phyloP scores from a whole-genome alignment of 2,888 invertebrate species.

The Scelioninae gen. 1 region DNA sequence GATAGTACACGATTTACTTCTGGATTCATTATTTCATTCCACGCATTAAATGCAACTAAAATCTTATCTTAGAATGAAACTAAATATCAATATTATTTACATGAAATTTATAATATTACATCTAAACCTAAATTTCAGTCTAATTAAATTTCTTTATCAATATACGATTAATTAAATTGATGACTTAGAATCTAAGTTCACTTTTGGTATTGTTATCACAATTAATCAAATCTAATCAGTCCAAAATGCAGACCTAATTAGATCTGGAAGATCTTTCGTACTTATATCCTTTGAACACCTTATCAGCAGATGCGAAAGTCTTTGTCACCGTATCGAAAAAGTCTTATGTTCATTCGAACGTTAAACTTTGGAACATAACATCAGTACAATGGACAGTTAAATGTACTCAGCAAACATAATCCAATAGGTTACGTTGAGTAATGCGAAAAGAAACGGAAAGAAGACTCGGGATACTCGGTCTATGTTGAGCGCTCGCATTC shows the following conservation, averaged over 20 bases:
- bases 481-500: conserved; percentile 89
- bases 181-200: neutral
- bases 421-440: conserved; percentile 90
- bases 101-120: no score
- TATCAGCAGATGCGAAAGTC: conserved; percentile 56
- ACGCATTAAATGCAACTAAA: no score
- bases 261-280: conserved; percentile 14
- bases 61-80: no score
- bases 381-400: conserved; percentile 81
- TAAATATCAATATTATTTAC: no score
- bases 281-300: conserved; percentile 1
- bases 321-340: conserved; percentile 67
- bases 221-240: conserved; percentile 42
- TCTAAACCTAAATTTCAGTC: no score
- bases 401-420: conserved; percentile 90
- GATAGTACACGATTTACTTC: no score
- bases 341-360: conserved; percentile 59
- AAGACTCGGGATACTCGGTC: conserved; percentile 89
- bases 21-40: no score
- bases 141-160: no score
- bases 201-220: neutral
- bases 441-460: conserved; percentile 89
- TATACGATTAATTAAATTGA: no score
- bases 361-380: conserved; percentile 55
- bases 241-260: conserved; percentile 13